Conservation (phyloP, 2,113 vertebrate species). For the Labeo rohita region DNA sequence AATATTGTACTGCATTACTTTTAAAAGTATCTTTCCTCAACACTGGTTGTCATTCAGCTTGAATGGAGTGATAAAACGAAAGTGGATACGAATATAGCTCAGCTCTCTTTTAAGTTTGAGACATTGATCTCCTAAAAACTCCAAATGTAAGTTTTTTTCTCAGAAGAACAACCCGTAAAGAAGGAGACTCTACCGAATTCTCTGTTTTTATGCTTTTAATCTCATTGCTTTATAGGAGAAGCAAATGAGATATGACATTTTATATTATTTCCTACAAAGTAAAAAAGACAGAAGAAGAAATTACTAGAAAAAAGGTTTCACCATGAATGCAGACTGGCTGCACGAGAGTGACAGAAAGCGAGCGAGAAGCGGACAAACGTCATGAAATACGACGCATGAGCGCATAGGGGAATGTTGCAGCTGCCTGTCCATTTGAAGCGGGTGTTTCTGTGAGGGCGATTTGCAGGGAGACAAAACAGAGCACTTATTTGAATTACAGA, state of each 20-base stretch:
- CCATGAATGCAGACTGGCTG: not conserved
- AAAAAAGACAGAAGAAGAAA: not conserved
- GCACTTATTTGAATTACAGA: constrained; percentile 80
- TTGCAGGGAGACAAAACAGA: constrained; percentile 74
- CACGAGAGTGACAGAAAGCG: constrained; percentile 9
- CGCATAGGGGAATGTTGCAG: constrained; percentile 35
- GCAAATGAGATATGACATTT: not conserved
- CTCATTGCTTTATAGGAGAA: not conserved
- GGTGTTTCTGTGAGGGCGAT: constrained; percentile 60
- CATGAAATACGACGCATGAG: constrained; percentile 29
- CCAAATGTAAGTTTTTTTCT: not conserved
- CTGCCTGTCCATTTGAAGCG: constrained; percentile 44
- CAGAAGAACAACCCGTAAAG: not conserved
- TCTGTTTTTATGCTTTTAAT: not conserved
- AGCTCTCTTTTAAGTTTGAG: not conserved
- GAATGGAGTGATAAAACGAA: not conserved
- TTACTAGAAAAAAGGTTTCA: not conserved
- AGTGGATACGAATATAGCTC: not conserved
- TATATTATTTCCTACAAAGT: not conserved
- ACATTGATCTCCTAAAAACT: not conserved
- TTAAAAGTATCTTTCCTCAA: not conserved
- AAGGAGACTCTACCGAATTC: not conserved
- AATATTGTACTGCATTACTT: not conserved
- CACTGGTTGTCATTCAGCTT: not conserved
- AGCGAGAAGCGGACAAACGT: constrained; percentile 18